These are phyloP conservation scores for Dermochelys coriacea DNA, from an alignment of 2,797 vertebrate species.

Conservation along the genomic window DNA sequence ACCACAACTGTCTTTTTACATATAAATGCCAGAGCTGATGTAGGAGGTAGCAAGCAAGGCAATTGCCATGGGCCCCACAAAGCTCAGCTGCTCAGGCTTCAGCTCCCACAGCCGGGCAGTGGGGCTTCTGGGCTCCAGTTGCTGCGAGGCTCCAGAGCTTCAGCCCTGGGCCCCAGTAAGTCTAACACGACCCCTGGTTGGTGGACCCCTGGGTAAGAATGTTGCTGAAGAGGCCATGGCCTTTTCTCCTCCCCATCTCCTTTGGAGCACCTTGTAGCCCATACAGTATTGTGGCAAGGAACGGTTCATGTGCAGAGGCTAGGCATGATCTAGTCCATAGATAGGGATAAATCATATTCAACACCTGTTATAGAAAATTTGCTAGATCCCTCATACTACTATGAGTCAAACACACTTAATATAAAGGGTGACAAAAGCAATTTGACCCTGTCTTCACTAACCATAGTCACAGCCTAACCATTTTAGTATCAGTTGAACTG, in stretches of 20 bases:
- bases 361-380: background rate
- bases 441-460: conserved; percentile 2
- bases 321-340: background rate
- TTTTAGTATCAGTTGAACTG: background rate
- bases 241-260: background rate
- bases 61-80: too few relatives aligned
- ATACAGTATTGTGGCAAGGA: background rate
- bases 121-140: too few relatives aligned
- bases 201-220: too few relatives aligned
- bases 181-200: too few relatives aligned
- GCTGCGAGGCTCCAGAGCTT: too few relatives aligned
- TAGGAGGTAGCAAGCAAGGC: too few relatives aligned
- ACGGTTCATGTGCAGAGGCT: background rate
- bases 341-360: background rate
- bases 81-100: too few relatives aligned
- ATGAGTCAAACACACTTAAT: background rate
- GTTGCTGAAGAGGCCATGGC: background rate
- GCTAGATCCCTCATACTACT: background rate
- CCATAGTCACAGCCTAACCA: background rate
- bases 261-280: background rate
- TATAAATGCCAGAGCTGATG: too few relatives aligned
- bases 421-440: conserved; percentile 14
- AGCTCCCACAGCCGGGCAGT: too few relatives aligned
- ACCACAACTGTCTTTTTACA: too few relatives aligned
- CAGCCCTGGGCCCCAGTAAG: too few relatives aligned